phyloP scores from a whole-genome alignment of 2,888 invertebrate species.

The Coenonympha glycerion region DNA sequence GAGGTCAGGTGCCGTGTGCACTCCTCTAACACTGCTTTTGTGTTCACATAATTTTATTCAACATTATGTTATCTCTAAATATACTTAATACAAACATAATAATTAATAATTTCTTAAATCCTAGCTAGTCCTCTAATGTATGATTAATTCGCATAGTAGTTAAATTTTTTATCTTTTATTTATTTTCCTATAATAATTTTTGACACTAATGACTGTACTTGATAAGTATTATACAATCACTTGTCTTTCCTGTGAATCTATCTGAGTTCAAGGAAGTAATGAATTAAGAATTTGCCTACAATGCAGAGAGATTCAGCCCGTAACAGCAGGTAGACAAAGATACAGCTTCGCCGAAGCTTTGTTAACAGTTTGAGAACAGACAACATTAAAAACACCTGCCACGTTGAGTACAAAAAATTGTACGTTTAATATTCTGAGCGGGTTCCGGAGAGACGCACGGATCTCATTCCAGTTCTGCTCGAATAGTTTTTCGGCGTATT shows the following conservation, averaged over 20 bases:
- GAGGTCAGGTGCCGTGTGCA: conserved; percentile 56
- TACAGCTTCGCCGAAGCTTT: conserved; percentile 10
- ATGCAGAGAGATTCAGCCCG: background rate
- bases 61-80: conserved; percentile 1
- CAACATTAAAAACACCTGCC: conserved; percentile 37
- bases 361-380: conserved; percentile 23
- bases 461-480: conserved; percentile 23
- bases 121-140: too few relatives aligned
- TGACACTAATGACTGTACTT: too few relatives aligned
- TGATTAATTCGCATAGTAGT: too few relatives aligned
- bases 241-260: too few relatives aligned
- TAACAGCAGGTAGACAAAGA: conserved; percentile 9
- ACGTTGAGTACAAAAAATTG: conserved; percentile 21
- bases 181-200: too few relatives aligned
- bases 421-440: conserved; percentile 23
- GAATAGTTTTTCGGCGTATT: conserved; percentile 32
- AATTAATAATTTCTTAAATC: too few relatives aligned
- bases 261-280: too few relatives aligned
- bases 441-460: conserved; percentile 18
- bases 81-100: too few relatives aligned
- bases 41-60: conserved; percentile 10
- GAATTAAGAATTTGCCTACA: background rate
- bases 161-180: too few relatives aligned
- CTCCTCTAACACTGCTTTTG: conserved; percentile 29
- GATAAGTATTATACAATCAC: too few relatives aligned